These are phyloP conservation scores for Cremastobaeus sp. DNA, from an alignment of 2,888 invertebrate genomes.

Conservation along the genomic window DNA sequence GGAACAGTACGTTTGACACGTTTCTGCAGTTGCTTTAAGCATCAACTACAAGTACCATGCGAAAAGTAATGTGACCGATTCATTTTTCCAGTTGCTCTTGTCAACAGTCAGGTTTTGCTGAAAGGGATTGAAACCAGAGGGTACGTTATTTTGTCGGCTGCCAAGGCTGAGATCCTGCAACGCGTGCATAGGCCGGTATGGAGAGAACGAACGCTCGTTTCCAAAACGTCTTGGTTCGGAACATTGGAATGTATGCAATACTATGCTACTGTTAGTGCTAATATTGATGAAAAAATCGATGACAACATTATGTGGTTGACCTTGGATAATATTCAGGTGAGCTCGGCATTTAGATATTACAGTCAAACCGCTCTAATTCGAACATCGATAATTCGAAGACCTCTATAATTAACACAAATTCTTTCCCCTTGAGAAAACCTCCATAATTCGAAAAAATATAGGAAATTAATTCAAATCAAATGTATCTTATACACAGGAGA, in stretches of 20 bases:
- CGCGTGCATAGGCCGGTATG: conserved; percentile 92
- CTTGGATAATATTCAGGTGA: conserved; percentile 91
- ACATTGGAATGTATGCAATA: conserved; percentile 99
- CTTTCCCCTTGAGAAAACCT: too few relatives aligned
- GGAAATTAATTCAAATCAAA: not conserved
- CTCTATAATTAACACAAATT: too few relatives aligned
- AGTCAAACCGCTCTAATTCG: too few relatives aligned
- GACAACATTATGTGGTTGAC: conserved; percentile 98
- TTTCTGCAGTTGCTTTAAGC: too few relatives aligned
- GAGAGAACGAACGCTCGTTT: conserved; percentile 91
- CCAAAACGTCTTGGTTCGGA: conserved; percentile 97
- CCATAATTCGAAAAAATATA: too few relatives aligned
- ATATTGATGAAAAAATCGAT: conserved; percentile 78
- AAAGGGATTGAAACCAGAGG: conserved; percentile 98
- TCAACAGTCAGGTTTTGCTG: conserved; percentile 95
- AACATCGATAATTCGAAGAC: too few relatives aligned
- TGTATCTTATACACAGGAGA: conserved; percentile 66
- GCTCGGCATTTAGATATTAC: not conserved
- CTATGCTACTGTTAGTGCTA: conserved; percentile 96
- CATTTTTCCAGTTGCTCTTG: conserved; percentile 85
- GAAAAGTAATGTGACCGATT: not conserved
- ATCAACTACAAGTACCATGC: too few relatives aligned
- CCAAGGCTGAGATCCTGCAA: conserved; percentile 96
- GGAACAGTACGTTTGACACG: conserved; percentile 92
- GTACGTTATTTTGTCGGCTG: conserved; percentile 97